Evolutionary conservation across 2,888 invertebrate species (phyloP).

Genomic region (Ennomos quercinarius): DNA sequence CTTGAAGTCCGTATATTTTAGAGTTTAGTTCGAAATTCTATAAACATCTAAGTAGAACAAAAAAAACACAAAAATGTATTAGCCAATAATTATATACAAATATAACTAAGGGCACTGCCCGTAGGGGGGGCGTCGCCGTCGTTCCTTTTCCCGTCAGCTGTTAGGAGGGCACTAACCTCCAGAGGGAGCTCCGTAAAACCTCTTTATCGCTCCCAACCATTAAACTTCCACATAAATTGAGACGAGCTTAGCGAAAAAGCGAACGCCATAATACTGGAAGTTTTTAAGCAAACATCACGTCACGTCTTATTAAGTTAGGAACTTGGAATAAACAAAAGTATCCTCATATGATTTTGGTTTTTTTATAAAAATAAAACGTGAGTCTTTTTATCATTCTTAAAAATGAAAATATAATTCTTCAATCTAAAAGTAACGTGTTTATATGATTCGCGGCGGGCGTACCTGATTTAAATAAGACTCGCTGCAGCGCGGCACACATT

Average conservation of each 20-base stretch:
- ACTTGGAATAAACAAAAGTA: neutral
- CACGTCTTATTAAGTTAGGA: neutral
- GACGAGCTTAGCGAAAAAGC: slow-evolving; percentile 37
- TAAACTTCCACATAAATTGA: slow-evolving; percentile 46
- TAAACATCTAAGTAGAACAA: no score
- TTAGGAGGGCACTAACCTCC: slow-evolving; percentile 68
- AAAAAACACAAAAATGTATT: no score
- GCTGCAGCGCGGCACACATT: slow-evolving; percentile 27
- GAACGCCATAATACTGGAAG: slow-evolving; percentile 24
- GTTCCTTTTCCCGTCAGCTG: slow-evolving; percentile 70
- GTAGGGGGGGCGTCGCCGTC: slow-evolving; percentile 61
- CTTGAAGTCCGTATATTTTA: no score
- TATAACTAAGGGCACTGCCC: slow-evolving; percentile 58
- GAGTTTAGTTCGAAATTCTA: no score
- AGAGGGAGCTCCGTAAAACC: slow-evolving; percentile 44
- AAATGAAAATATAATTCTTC: neutral
- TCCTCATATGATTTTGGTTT: no score
- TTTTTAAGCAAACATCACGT: slow-evolving; percentile 14
- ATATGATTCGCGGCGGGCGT: slow-evolving; percentile 20
- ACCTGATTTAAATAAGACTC: slow-evolving; percentile 23
- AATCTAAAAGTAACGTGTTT: no score
- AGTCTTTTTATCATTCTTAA: no score
- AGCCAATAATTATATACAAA: slow-evolving; percentile 27
- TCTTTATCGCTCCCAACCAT: slow-evolving; percentile 40
- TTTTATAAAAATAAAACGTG: no score